Percentiles rank a stretch among this genome's conserved stretches.
phyloP scores from a whole-genome alignment of 2,888 invertebrate species.

The Stenurella melanura region DNA sequence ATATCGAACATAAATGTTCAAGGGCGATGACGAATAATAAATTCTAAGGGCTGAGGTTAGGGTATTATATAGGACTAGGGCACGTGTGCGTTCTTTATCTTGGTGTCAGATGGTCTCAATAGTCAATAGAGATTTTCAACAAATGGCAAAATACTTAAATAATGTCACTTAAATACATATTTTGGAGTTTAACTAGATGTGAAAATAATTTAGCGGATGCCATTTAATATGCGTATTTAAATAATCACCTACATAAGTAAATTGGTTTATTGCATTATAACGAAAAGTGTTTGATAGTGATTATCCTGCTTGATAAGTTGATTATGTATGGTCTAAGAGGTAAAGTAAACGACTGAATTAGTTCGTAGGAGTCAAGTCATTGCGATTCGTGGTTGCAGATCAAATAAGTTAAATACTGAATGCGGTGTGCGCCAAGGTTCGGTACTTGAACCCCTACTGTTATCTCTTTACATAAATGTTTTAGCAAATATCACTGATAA shows the following conservation, averaged over 20 bases:
- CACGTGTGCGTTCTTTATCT: constrained; percentile 25
- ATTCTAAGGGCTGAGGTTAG: constrained; percentile 21
- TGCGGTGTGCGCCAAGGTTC: too few species aligned
- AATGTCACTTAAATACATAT: not conserved
- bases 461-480: too few species aligned
- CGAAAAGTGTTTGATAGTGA: too few species aligned
- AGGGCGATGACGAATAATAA: constrained; percentile 20
- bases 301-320: too few species aligned
- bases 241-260: not conserved
- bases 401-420: too few species aligned
- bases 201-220: not conserved
- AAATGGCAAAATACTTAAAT: not conserved
- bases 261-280: not conserved
- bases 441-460: too few species aligned
- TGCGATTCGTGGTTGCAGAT: too few species aligned
- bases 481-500: too few species aligned
- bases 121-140: constrained; percentile 17
- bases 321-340: too few species aligned
- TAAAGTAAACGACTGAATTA: too few species aligned
- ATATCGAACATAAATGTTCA: constrained; percentile 24
- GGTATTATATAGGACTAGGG: constrained; percentile 5
- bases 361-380: too few species aligned
- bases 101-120: constrained; percentile 29
- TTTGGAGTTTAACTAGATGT: not conserved
- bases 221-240: not conserved